Evolutionary conservation across 2,113 vertebrate genomes (phyloP), one percentile per base, ranked within the genome.

Genomic region (Nothobranchius furzeri): DNA sequence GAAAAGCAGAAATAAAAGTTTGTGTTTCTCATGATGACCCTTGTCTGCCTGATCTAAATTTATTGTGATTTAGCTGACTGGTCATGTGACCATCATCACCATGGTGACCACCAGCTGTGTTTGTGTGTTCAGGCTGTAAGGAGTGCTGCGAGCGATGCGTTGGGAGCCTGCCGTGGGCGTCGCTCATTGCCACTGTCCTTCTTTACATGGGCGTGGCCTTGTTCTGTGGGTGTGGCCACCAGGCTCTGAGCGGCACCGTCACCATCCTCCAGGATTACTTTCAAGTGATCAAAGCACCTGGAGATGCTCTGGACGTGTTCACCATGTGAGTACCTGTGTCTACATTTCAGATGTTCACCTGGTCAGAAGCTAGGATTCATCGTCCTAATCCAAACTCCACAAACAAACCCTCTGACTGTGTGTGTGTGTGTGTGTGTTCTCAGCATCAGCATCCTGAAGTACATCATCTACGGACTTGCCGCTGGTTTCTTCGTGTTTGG

Each of bases 361-460:
- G 30, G 30, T 30, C 30, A 30, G 1, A 30, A 30, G 30, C 4
- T 30, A 30, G 1, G 30, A 30, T 30, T 30, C 30, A 30, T 4
- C 30, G 30, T 30, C 30, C 30, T 30, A 4, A 30, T 3, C 30
- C 30, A 30, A 30, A 20, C 20, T 20, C 20, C 20, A 20, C 20
- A 20, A 20, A 20, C 20, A 20, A 20, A 30, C 30, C 30, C 30
- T 55, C 30, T 70, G 48, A 10, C 2, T 30, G 60, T 69, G 15
- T 59, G 42, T 65, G 48, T 62, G 69, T 9, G 57, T 61, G 13
- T 63, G 45, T 70, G 50, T 64, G 67, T 9, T 36, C 14, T 20
- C 86, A 99, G 98, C 89, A 98, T 99, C 79, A 95, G 98, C 90
- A 98, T 99, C 92, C 94, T 99, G 89, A 97, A 99, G 91, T 99